Evolutionary conservation across 1,140 invertebrate genomes (phyloP), one percentile per base, ranked within the genome.

Genomic region (Musca domestica): DNA sequence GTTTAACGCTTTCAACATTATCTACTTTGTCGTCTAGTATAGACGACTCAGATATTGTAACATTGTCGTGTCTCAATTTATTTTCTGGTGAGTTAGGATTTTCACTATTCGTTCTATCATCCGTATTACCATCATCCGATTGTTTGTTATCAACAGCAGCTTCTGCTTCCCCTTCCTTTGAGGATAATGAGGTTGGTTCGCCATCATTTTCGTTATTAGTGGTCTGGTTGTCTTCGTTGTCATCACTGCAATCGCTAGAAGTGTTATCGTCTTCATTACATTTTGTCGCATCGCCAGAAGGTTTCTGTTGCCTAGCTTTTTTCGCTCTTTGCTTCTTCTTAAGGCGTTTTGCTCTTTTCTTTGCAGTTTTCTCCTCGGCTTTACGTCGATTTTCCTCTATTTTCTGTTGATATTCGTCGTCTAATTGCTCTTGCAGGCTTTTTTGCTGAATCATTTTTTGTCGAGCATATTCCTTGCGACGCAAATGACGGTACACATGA

Each of bases 401-500:
- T 83, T 93, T 96, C 58, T 84, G 76, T 70, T 91, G 89, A 83
- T 93, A 98, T 69, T 92, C 91, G 22, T 89, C 86, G 83, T 98
- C 93, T 30, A 91, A 80, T 66, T 89, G 85, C 83, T 97, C 94
- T 87, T 92, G 72, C 6, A 72, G 23, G 73, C 90, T 91, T 83
- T 92, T 93, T 78, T 95, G 91, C 78, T 94, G 90, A 76, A 97
- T 95, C 74, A 89, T 92, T 81, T 96, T 96, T 80, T 98, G 95
- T 69, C 97, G 85, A 1, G 95, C 92, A 85, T 96, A 97, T 84
- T 99, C 96, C 83, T 98, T 95, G 64, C 96, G 84, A 47, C 96
- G 83, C 19, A 98, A 85, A 85, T 98, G 96, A 70, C 96, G 87
- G 74, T 99, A 99, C 1, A 99, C 96, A 85, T 99, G 96, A 84